A percentile compares a stretch with the other conserved stretches of the same genome.
phyloP scores from a whole-genome alignment of 2,888 invertebrate genomes.

The Eremobia ochroleuca region DNA sequence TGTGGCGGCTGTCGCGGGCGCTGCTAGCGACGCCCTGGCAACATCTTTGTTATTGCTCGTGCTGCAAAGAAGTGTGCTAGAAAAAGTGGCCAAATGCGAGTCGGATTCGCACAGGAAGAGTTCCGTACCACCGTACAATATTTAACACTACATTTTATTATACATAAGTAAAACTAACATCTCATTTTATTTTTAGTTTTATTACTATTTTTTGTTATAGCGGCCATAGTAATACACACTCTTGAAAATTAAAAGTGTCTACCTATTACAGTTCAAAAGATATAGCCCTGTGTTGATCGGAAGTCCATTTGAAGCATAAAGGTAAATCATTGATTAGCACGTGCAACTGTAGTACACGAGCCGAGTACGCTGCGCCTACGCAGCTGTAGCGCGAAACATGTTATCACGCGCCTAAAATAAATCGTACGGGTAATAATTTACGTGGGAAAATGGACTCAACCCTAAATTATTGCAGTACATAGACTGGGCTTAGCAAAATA shows the following conservation, averaged over 20 bases:
- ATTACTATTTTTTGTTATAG: background rate
- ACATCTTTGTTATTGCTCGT: background rate
- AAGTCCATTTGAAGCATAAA: constrained; percentile 1
- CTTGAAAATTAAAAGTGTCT: background rate
- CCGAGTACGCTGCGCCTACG: constrained; percentile 31
- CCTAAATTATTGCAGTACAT: background rate
- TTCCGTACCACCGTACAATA: no score
- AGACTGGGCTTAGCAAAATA: background rate
- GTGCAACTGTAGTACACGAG: constrained; percentile 26
- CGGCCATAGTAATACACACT: background rate
- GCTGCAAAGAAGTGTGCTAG: background rate
- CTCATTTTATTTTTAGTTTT: background rate
- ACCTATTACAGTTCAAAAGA: background rate
- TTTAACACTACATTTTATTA: no score
- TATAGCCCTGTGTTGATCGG: background rate
- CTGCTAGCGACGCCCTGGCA: background rate
- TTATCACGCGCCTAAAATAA: background rate
- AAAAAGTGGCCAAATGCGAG: no score
- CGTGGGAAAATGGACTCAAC: background rate
- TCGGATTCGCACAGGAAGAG: no score
- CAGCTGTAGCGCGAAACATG: constrained; percentile 9
- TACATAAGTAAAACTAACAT: background rate
- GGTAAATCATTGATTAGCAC: constrained; percentile 33
- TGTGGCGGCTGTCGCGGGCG: constrained; percentile 31
- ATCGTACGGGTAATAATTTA: background rate